Base-by-base conservation (phyloP, 2,888 invertebrate species). In the Ochropleura plecta region DNA sequence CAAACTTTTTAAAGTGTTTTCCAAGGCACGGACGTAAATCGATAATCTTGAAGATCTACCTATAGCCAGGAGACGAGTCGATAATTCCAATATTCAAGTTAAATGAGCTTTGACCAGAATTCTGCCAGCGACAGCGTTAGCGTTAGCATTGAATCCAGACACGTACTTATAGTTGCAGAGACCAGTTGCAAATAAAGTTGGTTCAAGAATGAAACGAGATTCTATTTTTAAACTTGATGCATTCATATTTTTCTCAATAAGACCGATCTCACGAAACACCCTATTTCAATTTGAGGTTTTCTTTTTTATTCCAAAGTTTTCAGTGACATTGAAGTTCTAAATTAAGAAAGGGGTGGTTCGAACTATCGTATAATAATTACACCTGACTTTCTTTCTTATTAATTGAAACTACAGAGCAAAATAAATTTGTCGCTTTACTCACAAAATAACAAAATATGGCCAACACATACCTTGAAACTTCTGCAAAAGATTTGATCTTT, bases 401-500 rank as follows among this genome's bases (percentile, higher is more conserved):
- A 49, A 51, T n/a, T 49, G 0, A 42, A 30, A 70, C 44, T 70
- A n/a, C 18, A 18, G 7, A 62, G 0, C 16, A 10, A 18, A 62
- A 40, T 3, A 46, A 51, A 57, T 66, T n/a, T 44, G 7, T 6
- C 16, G 10, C 30, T 60, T 53, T 46, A 46, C 40, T 14, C 7
- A n/a, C 9, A 14, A 18, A 63, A 62, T 14, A 70, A 30, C 8
- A 70, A 30, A n/a, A 51, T 73, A 53, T 10, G 20, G 18, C 18
- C 44, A 70, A 51, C 64, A 77, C 18, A 53, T 57, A 76, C 40
- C 7, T 40, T 48, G 9, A 55, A 51, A 18, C 40, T 40, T 1
- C 44, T 49, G 67, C 40, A 30, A 78, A 70, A 64, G 30, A 68
- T 53, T 18, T 8, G n/a, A 65, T 65, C 12, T n/a, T 62, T 55